Evolutionary conservation across 2,797 vertebrate genomes (phyloP), one percentile per base, ranked within the genome.

Genomic region (Distichodus sexfasciatus): DNA sequence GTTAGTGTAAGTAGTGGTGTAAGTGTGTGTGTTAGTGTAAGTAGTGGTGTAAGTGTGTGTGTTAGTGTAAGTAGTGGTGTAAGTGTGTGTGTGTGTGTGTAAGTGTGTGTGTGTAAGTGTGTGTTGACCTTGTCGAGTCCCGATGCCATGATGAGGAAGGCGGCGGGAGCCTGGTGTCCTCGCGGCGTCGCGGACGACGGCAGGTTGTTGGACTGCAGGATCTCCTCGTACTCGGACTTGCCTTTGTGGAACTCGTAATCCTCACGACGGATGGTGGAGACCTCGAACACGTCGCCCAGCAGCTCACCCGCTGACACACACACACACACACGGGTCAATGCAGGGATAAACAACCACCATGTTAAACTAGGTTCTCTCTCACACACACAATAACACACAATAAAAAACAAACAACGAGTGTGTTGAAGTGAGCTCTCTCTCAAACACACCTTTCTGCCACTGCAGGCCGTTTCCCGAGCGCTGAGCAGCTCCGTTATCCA

Each of bases 171-270:
- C 79, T 93, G 92, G 77, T 93, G 92, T 58, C 92, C 92, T 3
- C 92, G 85, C 11, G 92, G 90, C 1, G 91, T 93, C 3, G 81
- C 81, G 0, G 90, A 81, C 15, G 92, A 93, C 0, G 91, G 88
- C 72, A 90, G 82, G 82, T 93, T 91, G 88, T 92, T 92, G 82
- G 67, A 70, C 86, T 93, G 92, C 61, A 93, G 85, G 21, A 93
- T 86, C 0, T 93, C 92, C 81, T 93, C 91, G 1, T 93, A 93
- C 79, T 93, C 92, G 5, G 92, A 93, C 80, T 90, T 88, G 12
- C 92, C 92, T 51, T 89, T 87, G 81, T 93, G 92, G 82, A 92
- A 92, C 3, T 91, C 90, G 9, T 90, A 93, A 81, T 93, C 92
- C 77, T 93, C 92, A 2, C 92, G 80, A 28, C 92, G 85, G 74